These are phyloP conservation scores for Pavo muticus DNA, from an alignment of 2,113 vertebrate species.

Conservation along the genomic window DNA sequence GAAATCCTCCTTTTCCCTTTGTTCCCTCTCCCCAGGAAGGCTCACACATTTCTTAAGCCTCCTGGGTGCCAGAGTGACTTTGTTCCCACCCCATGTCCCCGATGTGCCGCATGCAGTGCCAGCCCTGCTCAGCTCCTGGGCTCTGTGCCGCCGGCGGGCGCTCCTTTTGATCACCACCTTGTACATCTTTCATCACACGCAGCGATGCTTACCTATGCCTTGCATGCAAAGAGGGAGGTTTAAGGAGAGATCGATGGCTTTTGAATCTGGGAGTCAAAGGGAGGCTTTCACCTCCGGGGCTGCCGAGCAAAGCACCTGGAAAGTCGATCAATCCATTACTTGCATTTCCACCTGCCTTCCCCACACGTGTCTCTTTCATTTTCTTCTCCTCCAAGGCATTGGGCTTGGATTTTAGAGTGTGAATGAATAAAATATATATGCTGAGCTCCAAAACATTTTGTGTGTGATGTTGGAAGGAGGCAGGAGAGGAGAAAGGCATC, in stretches of 20 bases:
- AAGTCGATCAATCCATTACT: constrained; percentile 11
- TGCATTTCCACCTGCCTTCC: not conserved
- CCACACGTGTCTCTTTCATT: not conserved
- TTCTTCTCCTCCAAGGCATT: not conserved
- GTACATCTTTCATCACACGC: not conserved
- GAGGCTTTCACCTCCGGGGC: not conserved
- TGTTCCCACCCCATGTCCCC: not conserved
- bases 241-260: constrained; percentile 26
- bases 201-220: not conserved
- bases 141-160: not conserved
- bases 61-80: not conserved
- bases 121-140: not conserved
- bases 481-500: fast-evolving
- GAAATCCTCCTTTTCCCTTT: not conserved
- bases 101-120: not conserved
- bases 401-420: not conserved
- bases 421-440: not conserved
- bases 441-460: not conserved
- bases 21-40: not conserved
- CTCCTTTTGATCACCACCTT: not conserved
- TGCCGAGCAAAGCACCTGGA: not conserved
- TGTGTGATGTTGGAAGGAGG: not conserved
- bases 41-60: not conserved
- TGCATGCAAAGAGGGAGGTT: not conserved
- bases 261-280: not conserved